Conservation (phyloP, 2,113 vertebrate genomes). For the Tamias sibiricus region DNA sequence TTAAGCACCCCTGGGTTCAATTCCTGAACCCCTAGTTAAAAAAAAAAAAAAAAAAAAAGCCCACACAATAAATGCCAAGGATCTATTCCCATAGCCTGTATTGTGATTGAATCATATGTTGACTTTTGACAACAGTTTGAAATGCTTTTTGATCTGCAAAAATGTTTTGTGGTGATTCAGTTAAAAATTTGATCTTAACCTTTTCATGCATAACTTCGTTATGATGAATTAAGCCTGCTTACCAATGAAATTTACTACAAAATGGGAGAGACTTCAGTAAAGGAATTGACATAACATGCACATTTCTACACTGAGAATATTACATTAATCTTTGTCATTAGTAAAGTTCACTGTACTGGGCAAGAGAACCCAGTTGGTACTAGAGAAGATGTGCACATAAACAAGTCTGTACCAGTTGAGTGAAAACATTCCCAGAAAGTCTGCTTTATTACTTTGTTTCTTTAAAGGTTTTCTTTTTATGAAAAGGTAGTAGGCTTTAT, state of each 20-base stretch:
- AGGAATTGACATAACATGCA: background rate
- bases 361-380: background rate
- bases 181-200: constrained; percentile 31
- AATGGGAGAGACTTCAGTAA: background rate
- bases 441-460: constrained; percentile 12
- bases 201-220: constrained; percentile 17
- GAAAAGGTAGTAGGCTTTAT: background rate
- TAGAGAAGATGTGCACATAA: background rate
- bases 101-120: constrained; percentile 27
- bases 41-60: no score
- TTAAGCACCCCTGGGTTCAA: no score
- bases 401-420: background rate
- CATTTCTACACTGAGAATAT: constrained; percentile 48
- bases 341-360: background rate
- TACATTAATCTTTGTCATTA: background rate
- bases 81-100: background rate
- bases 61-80: background rate
- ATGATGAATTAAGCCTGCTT: background rate
- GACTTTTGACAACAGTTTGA: background rate
- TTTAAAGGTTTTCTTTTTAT: constrained; percentile 37
- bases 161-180: constrained; percentile 50
- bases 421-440: constrained; percentile 30
- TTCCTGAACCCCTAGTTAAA: no score
- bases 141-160: constrained; percentile 38
- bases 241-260: background rate